Conservation (phyloP, 2,797 vertebrate genomes). For the Phylloscopus collybita region DNA sequence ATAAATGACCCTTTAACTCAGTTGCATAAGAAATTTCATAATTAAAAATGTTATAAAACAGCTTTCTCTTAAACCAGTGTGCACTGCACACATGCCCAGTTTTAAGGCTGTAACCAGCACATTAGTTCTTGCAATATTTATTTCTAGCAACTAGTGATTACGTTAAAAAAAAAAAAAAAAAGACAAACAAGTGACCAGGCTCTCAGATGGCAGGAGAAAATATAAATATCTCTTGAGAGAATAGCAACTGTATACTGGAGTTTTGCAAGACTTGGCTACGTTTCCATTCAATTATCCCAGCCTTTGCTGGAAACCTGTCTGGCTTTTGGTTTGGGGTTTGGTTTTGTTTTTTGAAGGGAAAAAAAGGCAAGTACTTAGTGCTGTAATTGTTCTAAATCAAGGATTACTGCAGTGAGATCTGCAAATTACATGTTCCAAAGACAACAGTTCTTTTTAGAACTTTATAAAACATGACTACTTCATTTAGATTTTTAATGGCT, state of each 20-base stretch:
- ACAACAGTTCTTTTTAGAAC: neutral
- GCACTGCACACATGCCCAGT: neutral
- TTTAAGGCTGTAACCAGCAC: neutral
- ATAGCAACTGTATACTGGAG: neutral
- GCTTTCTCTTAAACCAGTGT: neutral
- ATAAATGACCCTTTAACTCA: neutral
- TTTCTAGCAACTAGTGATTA: slow-evolving; percentile 16
- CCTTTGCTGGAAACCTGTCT: slow-evolving; percentile 45
- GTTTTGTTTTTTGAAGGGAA: slow-evolving; percentile 1
- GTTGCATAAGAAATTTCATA: slow-evolving; percentile 20
- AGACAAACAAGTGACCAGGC: neutral
- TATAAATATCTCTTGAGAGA: neutral
- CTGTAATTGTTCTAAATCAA: slow-evolving; percentile 41
- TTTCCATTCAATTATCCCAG: slow-evolving; percentile 1
- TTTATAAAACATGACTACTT: neutral
- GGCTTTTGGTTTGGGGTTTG: neutral
- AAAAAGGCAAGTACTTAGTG: neutral
- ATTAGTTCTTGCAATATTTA: neutral
- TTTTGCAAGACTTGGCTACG: neutral
- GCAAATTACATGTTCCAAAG: slow-evolving; percentile 39
- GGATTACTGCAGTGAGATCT: neutral
- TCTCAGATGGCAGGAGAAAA: neutral
- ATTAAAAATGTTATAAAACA: neutral
- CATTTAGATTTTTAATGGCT: neutral
- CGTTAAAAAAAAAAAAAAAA: neutral